phyloP scores from a whole-genome alignment of 2,888 invertebrate species.

The Netelia melanura region DNA sequence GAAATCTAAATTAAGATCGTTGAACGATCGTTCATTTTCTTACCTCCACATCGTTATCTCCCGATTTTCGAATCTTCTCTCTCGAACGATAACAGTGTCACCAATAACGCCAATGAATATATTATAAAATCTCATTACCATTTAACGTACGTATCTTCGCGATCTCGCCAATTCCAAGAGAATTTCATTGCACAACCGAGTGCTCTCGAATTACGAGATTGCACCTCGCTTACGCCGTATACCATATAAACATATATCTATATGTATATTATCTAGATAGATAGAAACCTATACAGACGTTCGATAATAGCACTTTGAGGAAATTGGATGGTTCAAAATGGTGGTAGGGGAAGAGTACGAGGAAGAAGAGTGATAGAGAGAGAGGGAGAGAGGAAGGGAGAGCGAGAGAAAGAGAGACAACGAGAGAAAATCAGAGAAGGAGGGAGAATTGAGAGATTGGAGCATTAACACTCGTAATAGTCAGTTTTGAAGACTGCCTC shows the following conservation, averaged over 20 bases:
- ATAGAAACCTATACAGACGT: slow-evolving; percentile 30
- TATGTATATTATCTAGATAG: background rate
- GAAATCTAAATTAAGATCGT: background rate
- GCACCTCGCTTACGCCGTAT: background rate
- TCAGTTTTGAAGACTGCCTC: slow-evolving; percentile 25
- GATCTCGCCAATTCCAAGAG: slow-evolving; percentile 22
- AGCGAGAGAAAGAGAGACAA: slow-evolving; percentile 13
- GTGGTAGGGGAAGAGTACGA: background rate
- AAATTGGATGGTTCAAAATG: slow-evolving; percentile 59
- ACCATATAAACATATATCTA: background rate
- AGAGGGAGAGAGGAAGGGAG: too few relatives aligned
- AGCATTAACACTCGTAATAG: slow-evolving; percentile 53
- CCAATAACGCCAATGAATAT: slow-evolving; percentile 6
- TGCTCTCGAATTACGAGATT: slow-evolving; percentile 35
- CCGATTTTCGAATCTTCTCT: background rate
- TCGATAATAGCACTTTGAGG: slow-evolving; percentile 64
- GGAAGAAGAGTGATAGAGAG: slow-evolving; percentile 26
- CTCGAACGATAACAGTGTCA: background rate
- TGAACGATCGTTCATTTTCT: background rate
- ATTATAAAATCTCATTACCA: slow-evolving; percentile 35
- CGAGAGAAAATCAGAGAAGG: slow-evolving; percentile 25
- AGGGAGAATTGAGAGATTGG: slow-evolving; percentile 61
- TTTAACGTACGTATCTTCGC: slow-evolving; percentile 1
- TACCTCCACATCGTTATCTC: background rate
- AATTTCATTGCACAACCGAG: slow-evolving; percentile 38